phyloP scores from a whole-genome alignment of 2,888 invertebrate species.

The Pherbina coryleti region DNA sequence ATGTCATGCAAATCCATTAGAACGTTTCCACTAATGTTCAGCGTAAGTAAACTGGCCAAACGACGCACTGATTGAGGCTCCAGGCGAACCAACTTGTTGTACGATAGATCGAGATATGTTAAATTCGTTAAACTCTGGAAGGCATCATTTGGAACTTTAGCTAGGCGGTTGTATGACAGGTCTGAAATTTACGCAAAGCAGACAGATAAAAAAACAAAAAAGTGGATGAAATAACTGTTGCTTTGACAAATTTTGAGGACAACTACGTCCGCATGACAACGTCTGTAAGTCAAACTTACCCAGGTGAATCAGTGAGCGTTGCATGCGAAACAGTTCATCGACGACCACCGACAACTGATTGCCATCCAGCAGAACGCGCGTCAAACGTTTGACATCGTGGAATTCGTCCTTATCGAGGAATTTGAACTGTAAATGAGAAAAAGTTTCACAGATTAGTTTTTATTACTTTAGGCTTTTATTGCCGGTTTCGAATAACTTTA shows the following conservation, averaged over 20 bases:
- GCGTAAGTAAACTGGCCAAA: conserved; percentile 72
- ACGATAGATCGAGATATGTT: conserved; percentile 79
- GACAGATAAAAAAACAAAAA: conserved; percentile 5
- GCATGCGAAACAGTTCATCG: conserved; percentile 76
- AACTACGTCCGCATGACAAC: background rate
- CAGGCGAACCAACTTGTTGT: conserved; percentile 80
- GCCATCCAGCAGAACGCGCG: conserved; percentile 78
- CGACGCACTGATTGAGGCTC: conserved; percentile 72
- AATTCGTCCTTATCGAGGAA: conserved; percentile 81
- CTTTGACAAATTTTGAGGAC: background rate
- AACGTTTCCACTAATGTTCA: conserved; percentile 79
- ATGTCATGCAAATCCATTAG: conserved; percentile 68
- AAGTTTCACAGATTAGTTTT: conserved; percentile 38
- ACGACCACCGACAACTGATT: conserved; percentile 83
- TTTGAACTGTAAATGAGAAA: conserved; percentile 72
- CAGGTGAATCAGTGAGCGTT: conserved; percentile 67
- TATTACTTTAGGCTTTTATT: background rate
- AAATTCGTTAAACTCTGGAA: conserved; percentile 80
- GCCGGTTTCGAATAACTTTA: too few relatives aligned
- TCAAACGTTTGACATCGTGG: conserved; percentile 76
- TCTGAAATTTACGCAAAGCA: conserved; percentile 57
- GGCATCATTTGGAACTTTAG: conserved; percentile 80
- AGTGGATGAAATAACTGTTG: background rate
- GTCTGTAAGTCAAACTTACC: conserved; percentile 55
- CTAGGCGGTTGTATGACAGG: conserved; percentile 80